Conservation (phyloP, 1,140 invertebrate genomes). For the Meloidogyne hapla region DNA sequence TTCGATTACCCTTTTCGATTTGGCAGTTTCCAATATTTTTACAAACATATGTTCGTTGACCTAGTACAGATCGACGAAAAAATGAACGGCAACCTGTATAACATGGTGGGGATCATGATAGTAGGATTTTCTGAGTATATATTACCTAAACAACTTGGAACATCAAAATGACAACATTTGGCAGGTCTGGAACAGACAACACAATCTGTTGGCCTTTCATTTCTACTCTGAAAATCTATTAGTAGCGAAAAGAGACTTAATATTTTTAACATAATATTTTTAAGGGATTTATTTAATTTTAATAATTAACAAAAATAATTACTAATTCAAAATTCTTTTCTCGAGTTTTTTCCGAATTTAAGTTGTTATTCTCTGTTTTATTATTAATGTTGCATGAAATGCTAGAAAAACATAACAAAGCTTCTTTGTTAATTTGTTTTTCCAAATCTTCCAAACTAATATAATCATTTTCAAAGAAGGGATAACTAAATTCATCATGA, state of each 20-base stretch:
- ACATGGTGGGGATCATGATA: too few relatives aligned
- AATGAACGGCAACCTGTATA: slow-evolving; percentile 18
- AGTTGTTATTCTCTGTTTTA: too few relatives aligned
- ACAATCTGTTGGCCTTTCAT: neutral
- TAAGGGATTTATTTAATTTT: too few relatives aligned
- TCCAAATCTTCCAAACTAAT: neutral
- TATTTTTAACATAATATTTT: too few relatives aligned
- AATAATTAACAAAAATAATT: too few relatives aligned
- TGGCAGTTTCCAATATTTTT: neutral
- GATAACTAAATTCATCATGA: neutral
- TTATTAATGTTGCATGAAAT: too few relatives aligned
- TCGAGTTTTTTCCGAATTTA: too few relatives aligned
- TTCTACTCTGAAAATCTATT: neutral
- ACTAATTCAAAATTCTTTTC: too few relatives aligned
- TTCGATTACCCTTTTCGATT: neutral
- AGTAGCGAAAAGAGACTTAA: too few relatives aligned
- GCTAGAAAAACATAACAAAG: neutral
- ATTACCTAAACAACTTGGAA: slow-evolving; percentile 23
- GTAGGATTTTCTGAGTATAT: too few relatives aligned
- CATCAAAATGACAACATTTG: slow-evolving; percentile 15
- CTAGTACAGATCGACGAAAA: slow-evolving; percentile 11
- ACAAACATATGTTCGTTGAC: neutral
- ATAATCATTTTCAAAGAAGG: neutral
- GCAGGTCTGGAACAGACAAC: neutral
- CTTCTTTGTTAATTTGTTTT: neutral